Conservation (phyloP, 2,888 invertebrate genomes). For the Aproaerema taeniolella region DNA sequence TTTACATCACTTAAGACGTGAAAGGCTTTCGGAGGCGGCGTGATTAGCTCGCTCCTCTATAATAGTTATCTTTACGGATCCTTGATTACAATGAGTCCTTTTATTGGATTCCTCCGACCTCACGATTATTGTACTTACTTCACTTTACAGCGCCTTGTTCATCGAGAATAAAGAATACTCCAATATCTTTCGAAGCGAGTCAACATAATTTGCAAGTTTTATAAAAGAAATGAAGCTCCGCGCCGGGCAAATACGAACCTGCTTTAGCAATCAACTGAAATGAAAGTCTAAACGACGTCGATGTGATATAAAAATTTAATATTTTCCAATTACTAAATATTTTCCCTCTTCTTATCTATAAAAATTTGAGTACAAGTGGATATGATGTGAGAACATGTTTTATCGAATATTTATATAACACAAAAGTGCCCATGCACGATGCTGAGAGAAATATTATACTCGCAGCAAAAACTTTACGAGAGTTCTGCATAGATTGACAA, state of each 20-base stretch:
- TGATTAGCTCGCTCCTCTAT: conserved; percentile 42
- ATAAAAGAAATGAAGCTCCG: background rate
- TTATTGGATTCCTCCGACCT: conserved; percentile 25
- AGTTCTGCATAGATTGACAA: conserved; percentile 7
- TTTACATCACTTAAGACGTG: conserved; percentile 64
- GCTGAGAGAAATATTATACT: no score
- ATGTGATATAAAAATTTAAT: no score
- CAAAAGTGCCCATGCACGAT: no score
- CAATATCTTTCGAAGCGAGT: background rate
- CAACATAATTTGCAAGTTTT: conserved; percentile 1
- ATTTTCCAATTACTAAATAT: no score
- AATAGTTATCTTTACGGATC: conserved; percentile 37
- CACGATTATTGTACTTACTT: conserved; percentile 12
- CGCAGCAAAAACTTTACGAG: conserved; percentile 1
- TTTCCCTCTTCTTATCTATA: no score
- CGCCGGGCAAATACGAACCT: background rate
- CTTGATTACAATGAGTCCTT: conserved; percentile 44
- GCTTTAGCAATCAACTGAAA: background rate
- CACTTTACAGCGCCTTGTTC: conserved; percentile 1
- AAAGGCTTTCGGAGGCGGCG: conserved; percentile 54
- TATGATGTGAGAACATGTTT: no score
- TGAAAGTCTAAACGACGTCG: background rate
- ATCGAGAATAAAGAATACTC: no score
- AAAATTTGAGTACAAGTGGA: no score
- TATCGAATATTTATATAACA: no score